Conservation (phyloP, 1,140 invertebrate species). For the Melipona quadrifasciata region DNA sequence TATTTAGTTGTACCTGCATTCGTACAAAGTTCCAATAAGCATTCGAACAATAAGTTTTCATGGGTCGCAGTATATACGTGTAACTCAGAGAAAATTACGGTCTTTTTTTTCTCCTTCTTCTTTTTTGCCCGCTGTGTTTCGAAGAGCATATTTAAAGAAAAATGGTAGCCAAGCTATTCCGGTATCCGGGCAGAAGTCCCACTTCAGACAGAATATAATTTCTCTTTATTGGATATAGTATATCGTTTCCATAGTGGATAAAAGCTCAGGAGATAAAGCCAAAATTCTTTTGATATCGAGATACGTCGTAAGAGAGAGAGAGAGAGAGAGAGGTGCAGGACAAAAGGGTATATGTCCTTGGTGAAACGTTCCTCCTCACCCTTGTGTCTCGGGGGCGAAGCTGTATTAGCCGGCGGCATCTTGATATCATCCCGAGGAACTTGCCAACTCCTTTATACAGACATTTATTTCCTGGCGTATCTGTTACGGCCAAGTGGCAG, state of each 20-base stretch:
- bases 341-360: conserved; percentile 58
- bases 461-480: conserved; percentile 76
- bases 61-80: no score
- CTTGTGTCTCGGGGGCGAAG: conserved; percentile 46
- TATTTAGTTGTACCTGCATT: no score
- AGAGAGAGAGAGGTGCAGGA: conserved; percentile 53
- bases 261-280: conserved; percentile 67
- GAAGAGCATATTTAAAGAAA: conserved; percentile 35
- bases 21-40: no score
- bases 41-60: no score
- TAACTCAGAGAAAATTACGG: not conserved
- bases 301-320: conserved; percentile 20
- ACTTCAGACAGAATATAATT: conserved; percentile 66
- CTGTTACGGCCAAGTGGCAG: conserved; percentile 74
- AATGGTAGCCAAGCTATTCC: conserved; percentile 45
- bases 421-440: conserved; percentile 74
- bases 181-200: conserved; percentile 41
- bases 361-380: conserved; percentile 49
- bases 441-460: conserved; percentile 77
- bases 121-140: not conserved
- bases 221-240: conserved; percentile 72
- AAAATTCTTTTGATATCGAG: conserved; percentile 66
- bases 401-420: conserved; percentile 73
- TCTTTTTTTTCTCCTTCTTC: not conserved
- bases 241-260: conserved; percentile 61